Evolutionary conservation across 2,888 invertebrate genomes (phyloP), one percentile per base, ranked within the genome.

Genomic region (Carpatolechia fugitivella): DNA sequence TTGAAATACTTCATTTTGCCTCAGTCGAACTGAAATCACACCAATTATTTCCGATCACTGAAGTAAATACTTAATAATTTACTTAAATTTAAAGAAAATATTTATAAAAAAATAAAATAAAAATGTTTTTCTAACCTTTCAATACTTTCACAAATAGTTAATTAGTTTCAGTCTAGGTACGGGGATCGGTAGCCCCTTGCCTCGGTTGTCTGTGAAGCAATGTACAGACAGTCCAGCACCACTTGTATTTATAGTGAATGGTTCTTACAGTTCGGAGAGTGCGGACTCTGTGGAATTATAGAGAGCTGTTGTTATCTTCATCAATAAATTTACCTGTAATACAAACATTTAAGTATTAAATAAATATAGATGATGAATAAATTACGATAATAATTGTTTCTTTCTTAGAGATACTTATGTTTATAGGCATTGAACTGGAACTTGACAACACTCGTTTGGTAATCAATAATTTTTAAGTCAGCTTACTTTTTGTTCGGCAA

Each of bases 21-120:
- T 72, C 78, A 83, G 82, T 80, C 85, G 80, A 82, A 85, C 89
- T 88, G 89, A 85, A 86, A 85, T 69, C 74, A 70, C 75, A 80
- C 72, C 69, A 59, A 61, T 60, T 58, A 63, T 49, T 30, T 29
- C 51, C 33, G 10, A 56, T 65, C 69, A 74, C 70, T 41, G 5
- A 41, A 41, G 11, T 41, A 10, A 11, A 18, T 18, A 18, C 40
- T 41, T 41, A 41, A 11, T 11, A 18, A 18, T 10, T 41, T 18
- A 16, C 11, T 11, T 18, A 8, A 8, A 41, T 66, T 62, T 61
- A 58, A 59, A 57, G 52, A 56, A 60, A 56, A 18, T 60, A 58
- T 55, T 59, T 56, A 50, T 48, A 44, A 36, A 54, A 52, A 57
- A 55, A 55, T 59, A 60, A 59, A 18, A 48, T 31, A 33, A n/a